A percentile compares a stretch with the other conserved stretches of the same genome.
Conservation (phyloP, 1,140 invertebrate genomes). For the Holcopasites calliopsidis region DNA sequence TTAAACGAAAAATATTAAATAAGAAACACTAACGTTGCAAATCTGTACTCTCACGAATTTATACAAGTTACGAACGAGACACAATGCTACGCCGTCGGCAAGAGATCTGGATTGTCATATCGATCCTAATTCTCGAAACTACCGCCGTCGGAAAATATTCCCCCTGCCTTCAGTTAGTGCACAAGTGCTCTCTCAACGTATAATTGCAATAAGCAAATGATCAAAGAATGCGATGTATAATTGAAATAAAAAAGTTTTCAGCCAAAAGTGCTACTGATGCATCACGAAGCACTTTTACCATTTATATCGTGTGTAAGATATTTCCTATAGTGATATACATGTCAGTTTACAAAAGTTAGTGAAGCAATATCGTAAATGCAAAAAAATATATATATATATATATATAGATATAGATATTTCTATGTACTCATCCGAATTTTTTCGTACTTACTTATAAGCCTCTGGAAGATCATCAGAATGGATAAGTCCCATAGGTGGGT, state of each 20-base stretch:
- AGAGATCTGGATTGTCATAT: slow-evolving; percentile 27
- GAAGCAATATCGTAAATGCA: slow-evolving; percentile 53
- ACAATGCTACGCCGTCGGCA: slow-evolving; percentile 30
- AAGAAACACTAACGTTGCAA: slow-evolving; percentile 40
- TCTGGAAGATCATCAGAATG: slow-evolving; percentile 91
- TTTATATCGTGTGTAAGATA: slow-evolving; percentile 45
- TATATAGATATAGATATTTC: too few species aligned
- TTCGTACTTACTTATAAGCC: slow-evolving; percentile 89
- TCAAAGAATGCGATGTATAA: too few species aligned
- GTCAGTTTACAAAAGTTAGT: slow-evolving; percentile 57
- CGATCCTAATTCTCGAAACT: slow-evolving; percentile 40
- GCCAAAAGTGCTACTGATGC: slow-evolving; percentile 38
- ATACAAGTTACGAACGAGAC: slow-evolving; percentile 28
- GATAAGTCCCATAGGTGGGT: slow-evolving; percentile 89
- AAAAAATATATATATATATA: too few species aligned
- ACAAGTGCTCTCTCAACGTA: slow-evolving; percentile 49
- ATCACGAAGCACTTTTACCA: slow-evolving; percentile 54
- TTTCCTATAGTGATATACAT: slow-evolving; percentile 41
- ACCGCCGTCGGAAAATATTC: slow-evolving; percentile 29
- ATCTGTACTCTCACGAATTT: slow-evolving; percentile 25
- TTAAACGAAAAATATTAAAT: slow-evolving; percentile 28
- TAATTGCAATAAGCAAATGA: slow-evolving; percentile 27
- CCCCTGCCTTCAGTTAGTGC: slow-evolving; percentile 39
- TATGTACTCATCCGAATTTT: slow-evolving; percentile 56
- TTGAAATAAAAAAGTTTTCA: slow-evolving; percentile 28